Base-by-base conservation (phyloP, 1,140 invertebrate species). In the Dreissena polymorpha region DNA sequence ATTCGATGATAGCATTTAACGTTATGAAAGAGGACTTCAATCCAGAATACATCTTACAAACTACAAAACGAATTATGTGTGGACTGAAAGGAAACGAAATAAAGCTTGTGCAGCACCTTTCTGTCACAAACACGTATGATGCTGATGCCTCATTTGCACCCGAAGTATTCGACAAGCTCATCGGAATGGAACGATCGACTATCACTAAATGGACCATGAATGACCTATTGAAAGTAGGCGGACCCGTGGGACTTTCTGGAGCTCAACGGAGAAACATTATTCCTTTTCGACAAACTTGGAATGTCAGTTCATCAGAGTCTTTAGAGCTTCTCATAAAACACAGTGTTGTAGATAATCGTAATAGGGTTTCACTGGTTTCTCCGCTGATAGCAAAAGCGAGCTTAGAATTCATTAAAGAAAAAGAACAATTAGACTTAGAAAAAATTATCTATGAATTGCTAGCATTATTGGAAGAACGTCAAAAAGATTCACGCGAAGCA, bases 1-100 rank as follows among this genome's bases (percentile, higher is more conserved):
- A 51, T 2, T 68, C 75, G 6, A 27, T 78, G n/a, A 51, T 78
- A 23, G 75, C 75, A 8, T 78, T 78, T 25, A 78, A 78, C n/a
- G n/a, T 65, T 5, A 78, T 78, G 75, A 65, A 53, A 25, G 68
- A 78, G 51, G 67, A 63, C 0, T 78, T 78, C 53, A 51, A 78
- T 69, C 13, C 67, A 29, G 50, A 69, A 25, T 78, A 68, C 68
- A 69, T 78, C 0, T n/a, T 53, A 53, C 49, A 78, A 50, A 51
- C 53, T 10, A 78, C 65, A 23, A 16, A 16, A 50, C 13, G 65
- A 10, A 21, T 78, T 29, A 67, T 78, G 65, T n/a, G 25, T 16
- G 75, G 65, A 12, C 39, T 78, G 8, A 25, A 50, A 21, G 50
- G 16, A 16, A 53, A 8, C 0, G 75, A 78, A 57, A 14, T 68